Evolutionary conservation across 1,140 invertebrate genomes (phyloP), one percentile per base, ranked within the genome.

Genomic region (Drosophila ananassae): DNA sequence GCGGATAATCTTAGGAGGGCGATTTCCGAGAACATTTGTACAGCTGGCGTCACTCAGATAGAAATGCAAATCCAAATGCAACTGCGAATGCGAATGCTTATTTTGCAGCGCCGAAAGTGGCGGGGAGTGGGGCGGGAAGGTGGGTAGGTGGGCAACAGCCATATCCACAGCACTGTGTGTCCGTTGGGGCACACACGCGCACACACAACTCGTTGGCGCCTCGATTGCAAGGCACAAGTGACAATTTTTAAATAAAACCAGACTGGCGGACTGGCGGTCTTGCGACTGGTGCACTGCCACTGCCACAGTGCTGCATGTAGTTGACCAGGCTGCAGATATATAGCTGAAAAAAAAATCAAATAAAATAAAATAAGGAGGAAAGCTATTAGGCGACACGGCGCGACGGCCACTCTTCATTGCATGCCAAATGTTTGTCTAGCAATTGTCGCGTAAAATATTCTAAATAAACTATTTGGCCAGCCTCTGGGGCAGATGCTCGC

Each of bases 241-340:
- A 78, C 64, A 61, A 75, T 83, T 67, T 75, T 83, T 71, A 83
- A 83, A 83, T 83, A 83, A 82, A 82, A 54, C 46, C 56, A 73
- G 60, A 46, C 67, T 25, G 50, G n/a, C 39, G 17, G 34, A 34
- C 24, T 25, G n/a, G 32, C 6, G n/a, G 32, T 34, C 41, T 32
- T 44, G 41, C 6, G 46, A 7, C 22, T 59, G 57, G 39, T 24
- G 28, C 60, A 30, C 17, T 54, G 41, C 39, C 44, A 54, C 34
- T 46, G 63, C 50, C 30, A 56, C 30, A 56, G 13, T 6, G 10
- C 41, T 17, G 8, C 17, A 21, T 44, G 6, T 57, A 34, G 64
- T 67, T 69, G 63, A 69, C 66, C 66, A 48, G 53, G 63, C 57
- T 2, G 10, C 41, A 44, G 12, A 8, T 6, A 61, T 34, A 34